Percentiles rank a stretch among this genome's conserved stretches.
Evolutionary conservation across 2,113 vertebrate species (phyloP).

Genomic region (Anhinga rufa): DNA sequence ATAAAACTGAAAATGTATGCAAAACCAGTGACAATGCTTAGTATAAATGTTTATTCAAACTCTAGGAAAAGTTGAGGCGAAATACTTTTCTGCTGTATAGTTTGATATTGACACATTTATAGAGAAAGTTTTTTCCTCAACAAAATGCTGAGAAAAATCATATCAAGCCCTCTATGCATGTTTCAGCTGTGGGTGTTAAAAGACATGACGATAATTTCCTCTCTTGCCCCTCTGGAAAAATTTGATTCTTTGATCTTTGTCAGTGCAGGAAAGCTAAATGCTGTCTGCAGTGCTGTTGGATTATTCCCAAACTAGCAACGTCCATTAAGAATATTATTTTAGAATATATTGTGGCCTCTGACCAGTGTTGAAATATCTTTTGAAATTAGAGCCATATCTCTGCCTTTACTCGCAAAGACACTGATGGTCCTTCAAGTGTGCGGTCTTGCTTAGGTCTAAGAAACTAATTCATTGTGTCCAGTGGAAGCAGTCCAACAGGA

Average conservation of each 20-base stretch:
- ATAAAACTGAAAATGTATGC: neutral
- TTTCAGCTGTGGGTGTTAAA: neutral
- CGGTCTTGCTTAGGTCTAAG: neutral
- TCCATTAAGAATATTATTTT: neutral
- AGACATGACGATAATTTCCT: neutral
- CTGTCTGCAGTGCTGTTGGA: neutral
- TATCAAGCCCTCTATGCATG: neutral
- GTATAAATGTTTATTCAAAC: neutral
- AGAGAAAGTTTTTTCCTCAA: neutral
- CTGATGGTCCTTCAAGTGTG: neutral
- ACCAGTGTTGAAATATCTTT: neutral
- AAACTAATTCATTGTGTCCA: neutral
- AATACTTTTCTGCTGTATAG: neutral
- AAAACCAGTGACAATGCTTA: neutral
- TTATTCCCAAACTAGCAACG: neutral
- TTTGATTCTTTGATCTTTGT: neutral
- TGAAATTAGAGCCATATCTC: neutral
- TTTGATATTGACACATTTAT: neutral
- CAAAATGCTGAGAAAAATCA: neutral
- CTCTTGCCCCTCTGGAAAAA: neutral
- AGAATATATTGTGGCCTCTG: neutral
- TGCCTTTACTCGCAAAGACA: neutral
- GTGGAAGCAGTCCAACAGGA: neutral
- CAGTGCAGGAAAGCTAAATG: neutral
- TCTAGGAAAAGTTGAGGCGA: neutral